These are phyloP conservation scores for Lepidochrysops patricia DNA, from an alignment of 2,888 invertebrate genomes.

Conservation along the genomic window DNA sequence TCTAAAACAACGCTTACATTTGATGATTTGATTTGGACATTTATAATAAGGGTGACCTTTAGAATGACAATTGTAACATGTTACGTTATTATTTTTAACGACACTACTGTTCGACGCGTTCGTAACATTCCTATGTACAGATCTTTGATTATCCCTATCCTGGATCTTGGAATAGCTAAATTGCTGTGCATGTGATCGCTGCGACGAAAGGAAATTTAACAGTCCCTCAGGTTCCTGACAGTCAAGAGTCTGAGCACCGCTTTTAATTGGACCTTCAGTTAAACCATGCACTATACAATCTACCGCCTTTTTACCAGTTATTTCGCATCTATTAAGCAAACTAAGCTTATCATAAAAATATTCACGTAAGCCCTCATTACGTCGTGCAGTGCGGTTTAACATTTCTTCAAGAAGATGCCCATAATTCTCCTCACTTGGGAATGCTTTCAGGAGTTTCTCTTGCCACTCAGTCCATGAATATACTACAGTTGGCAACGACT, in stretches of 20 bases:
- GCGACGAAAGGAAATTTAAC: constrained; percentile 2
- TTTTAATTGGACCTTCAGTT: constrained; percentile 18
- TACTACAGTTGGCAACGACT: constrained; percentile 21
- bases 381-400: constrained; percentile 18
- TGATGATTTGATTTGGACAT: constrained; percentile 16
- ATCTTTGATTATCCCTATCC: constrained; percentile 4
- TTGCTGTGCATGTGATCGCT: not conserved
- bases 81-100: constrained; percentile 13
- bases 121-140: too few relatives aligned
- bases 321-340: constrained; percentile 22
- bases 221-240: constrained; percentile 5
- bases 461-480: constrained; percentile 27
- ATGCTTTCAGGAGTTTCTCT: constrained; percentile 23
- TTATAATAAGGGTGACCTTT: constrained; percentile 14
- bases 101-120: too few relatives aligned
- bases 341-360: constrained; percentile 24
- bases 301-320: constrained; percentile 19
- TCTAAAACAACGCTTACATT: constrained; percentile 16
- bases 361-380: constrained; percentile 18
- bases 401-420: constrained; percentile 24
- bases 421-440: constrained; percentile 25
- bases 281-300: constrained; percentile 19
- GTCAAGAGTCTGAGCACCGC: constrained; percentile 13
- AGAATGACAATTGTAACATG: constrained; percentile 16
- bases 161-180: not conserved